Evolutionary conservation across 2,113 vertebrate species (phyloP), one percentile per base, ranked within the genome.

Genomic region (Tragelaphus strepsiceros): DNA sequence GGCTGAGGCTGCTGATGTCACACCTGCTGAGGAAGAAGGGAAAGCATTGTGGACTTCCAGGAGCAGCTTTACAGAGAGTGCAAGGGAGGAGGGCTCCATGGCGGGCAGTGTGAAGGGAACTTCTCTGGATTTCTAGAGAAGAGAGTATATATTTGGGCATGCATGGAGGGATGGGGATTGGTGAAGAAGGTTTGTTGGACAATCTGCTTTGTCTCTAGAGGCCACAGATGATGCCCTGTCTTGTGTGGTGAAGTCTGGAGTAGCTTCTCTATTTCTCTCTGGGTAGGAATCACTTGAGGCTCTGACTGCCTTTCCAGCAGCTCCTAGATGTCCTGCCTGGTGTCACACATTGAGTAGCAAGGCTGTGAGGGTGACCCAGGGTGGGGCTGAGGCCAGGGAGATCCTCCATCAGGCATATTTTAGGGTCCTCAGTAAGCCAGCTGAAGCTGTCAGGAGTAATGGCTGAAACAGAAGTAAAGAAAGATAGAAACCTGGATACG

Each of bases 31-130:
- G 49, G 21, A n/a, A 28, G 32, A 61, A 28, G 15, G 22, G 15
- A 16, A 30, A 58, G 39, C 12, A 5, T 13, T 24, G 3, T 1
- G 13, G 49, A 7, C 61, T 30, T n/a, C 28, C n/a, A 19, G 54
- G 43, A 35, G 30, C 35, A 82, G 32, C 21, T 30, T 58, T 10
- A 2, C 1, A 24, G 46, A 71, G 5, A 64, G 49, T 3, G 6
- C 19, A 39, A 26, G 58, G 67, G 54, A 74, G 56, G 10, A 16
- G 32, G 16, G 19, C 17, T 26, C 39, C 46, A 1, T 9, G 14
- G 30, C 0, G 0, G 9, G 22, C 3, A 5, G 17, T 0, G 0
- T 32, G 8, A 43, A 46, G 28, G n/a, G 0, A 26, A 10, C 10
- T 0, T 17, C 13, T 53, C 74, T 35, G 21, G 13, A 30, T 21